Base-by-base conservation (phyloP, 2,888 invertebrate genomes). In the Metacarcinus magister region DNA sequence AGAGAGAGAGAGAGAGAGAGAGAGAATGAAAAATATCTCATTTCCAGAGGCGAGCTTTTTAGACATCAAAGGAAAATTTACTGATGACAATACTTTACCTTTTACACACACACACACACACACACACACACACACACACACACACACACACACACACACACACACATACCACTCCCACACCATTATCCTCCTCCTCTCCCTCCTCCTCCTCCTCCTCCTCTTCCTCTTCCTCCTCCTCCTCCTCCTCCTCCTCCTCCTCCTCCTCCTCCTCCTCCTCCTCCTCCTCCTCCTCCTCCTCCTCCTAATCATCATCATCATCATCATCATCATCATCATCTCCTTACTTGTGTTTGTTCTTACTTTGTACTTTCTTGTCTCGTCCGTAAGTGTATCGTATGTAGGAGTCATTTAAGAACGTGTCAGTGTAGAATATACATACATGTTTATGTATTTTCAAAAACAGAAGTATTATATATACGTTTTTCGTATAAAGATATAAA, bases 61-160 rank as follows among this genome's bases (percentile, higher is more conserved):
- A 82, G 32, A 82, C 82, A 10, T 82, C 82, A 82, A 82, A 82
- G 82, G 82, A 3, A 23, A 82, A 32, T 28, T 8, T 5, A 32
- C 10, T 32, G 32, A 82, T 82, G 82, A 82, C 32, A 82, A 23
- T 23, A 23, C 67, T 19, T 67, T 48, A 8, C 67, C 19, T 67
- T n/a, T n/a, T 32, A 32, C 32, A 82, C 82, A 82, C 82, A 82
- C 82, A 82, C 82, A 82, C 82, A 82, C 82, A 75, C 75, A 60
- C 75, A 75, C 75, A 75, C 75, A 75, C 75, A 75, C 75, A 75
- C 75, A 75, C 75, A 75, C 75, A 75, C 75, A 75, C 75, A 75
- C 75, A 75, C 75, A 75, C 75, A 46, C 46, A 46, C 46, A 46
- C 46, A 46, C 46, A 46, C 46, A 46, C 46, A 46, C 46, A 46